These are phyloP conservation scores for Chaenogobius annularis DNA, from an alignment of 2,113 vertebrate genomes.

Conservation along the genomic window DNA sequence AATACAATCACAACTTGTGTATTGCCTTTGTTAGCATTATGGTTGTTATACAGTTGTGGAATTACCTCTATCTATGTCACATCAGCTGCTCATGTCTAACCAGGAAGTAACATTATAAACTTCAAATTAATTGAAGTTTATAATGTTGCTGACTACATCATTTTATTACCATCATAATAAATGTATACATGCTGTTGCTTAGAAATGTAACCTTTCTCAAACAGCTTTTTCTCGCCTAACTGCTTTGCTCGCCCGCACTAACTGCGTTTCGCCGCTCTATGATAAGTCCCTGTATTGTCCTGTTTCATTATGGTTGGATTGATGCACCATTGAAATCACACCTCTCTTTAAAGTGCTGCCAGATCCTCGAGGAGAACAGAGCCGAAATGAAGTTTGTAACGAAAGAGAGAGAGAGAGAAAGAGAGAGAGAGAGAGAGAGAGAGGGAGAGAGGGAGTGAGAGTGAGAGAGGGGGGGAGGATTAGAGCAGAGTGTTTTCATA, in stretches of 20 bases:
- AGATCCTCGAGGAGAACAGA: conserved; percentile 17
- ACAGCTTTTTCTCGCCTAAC: not conserved
- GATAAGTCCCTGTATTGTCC: conserved; percentile 10
- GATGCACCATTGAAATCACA: conserved; percentile 18
- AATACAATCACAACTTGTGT: too few relatives aligned
- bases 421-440: conserved; percentile 6
- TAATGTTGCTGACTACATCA: too few relatives aligned
- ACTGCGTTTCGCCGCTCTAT: conserved; percentile 4
- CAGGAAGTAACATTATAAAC: too few relatives aligned
- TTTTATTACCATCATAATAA: too few relatives aligned
- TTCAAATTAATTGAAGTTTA: too few relatives aligned
- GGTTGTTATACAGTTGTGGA: too few relatives aligned
- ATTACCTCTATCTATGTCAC: too few relatives aligned
- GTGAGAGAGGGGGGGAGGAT: conserved; percentile 24
- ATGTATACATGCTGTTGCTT: too few relatives aligned
- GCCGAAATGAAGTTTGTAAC: conserved; percentile 4
- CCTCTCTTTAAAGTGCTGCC: conserved; percentile 39
- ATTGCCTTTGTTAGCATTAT: too few relatives aligned
- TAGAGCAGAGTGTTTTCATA: conserved; percentile 41
- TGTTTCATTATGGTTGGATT: conserved; percentile 8
- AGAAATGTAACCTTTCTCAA: not conserved
- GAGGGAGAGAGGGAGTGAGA: not conserved
- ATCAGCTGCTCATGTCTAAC: too few relatives aligned
- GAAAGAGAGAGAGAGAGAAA: conserved; percentile 2
- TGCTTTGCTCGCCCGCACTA: too few relatives aligned